Evolutionary conservation across 2,113 vertebrate genomes (phyloP).

Genomic region (Pteruthius melanotis): DNA sequence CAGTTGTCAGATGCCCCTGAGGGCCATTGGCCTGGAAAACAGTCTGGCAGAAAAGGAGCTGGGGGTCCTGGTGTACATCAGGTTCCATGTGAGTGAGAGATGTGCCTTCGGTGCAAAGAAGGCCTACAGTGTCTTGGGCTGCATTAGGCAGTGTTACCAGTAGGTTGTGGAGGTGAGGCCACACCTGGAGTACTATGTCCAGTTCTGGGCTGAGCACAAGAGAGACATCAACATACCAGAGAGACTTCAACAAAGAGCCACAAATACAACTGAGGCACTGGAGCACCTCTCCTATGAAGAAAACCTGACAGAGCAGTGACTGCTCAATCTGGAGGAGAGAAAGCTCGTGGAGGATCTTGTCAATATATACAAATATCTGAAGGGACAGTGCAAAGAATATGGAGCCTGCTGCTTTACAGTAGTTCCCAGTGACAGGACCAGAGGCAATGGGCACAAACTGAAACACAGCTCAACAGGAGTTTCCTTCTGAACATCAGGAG

Average conservation of each 20-base stretch:
- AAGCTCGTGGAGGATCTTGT: neutral
- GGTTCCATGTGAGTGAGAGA: neutral
- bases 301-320: neutral
- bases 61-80: neutral
- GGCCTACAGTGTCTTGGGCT: neutral
- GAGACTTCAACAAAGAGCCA: neutral
- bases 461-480: neutral
- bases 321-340: neutral
- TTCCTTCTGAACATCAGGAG: neutral
- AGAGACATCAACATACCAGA: neutral
- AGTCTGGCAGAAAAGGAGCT: neutral
- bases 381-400: neutral
- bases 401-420: neutral
- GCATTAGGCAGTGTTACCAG: neutral
- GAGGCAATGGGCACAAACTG: neutral
- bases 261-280: neutral
- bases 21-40: neutral
- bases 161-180: neutral
- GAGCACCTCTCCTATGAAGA: neutral
- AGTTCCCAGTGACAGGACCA: neutral
- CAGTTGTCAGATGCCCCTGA: neutral
- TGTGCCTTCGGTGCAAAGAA: neutral
- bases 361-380: neutral
- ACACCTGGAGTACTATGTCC: neutral
- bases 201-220: neutral